Base-by-base conservation (phyloP, 2,888 invertebrate species). In the Agrilus mali region DNA sequence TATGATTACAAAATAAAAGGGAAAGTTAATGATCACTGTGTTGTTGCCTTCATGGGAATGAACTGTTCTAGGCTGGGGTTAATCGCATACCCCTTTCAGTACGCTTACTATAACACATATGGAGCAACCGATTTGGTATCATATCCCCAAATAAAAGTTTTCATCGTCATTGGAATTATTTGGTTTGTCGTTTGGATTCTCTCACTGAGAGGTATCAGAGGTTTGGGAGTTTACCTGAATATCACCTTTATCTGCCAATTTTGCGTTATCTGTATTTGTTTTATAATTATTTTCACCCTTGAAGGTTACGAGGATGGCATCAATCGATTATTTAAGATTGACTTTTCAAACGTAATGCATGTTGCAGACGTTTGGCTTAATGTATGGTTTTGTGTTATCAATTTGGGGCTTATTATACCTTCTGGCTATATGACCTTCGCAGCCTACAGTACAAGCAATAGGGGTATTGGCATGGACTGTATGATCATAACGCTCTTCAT, bases 371-470 rank as follows among this genome's bases (percentile, higher is more conserved):
- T 12, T 42, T 37, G 38, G 33, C 37, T 7, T 22, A 37, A 15
- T 15, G 27, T 40, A 15, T 31, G 33, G 42, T 27, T 35, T 43
- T n/a, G 33, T 38, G 7, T 41, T 40, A 20, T 2, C 35, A 51
- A 48, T 39, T 37, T 54, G 27, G 53, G 52, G 7, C 16, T 55
- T 13, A 41, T 52, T 7, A 40, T 47, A 16, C 56, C 56, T 1
- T 44, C 47, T n/a, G 55, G 56, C 4, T 51, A 50, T 36, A 55
- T 55, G 56, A 53, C 56, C 2, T 48, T 44, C 33, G 47, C 52
- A 6, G 53, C 55, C 8, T 54, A 50, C 43, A 47, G 49, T 2
- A 48, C 45, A 31, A 50, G 50, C 16, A 27, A 35, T 10, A 42
- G 32, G n/a, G 38, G 35, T 7, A 4, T 40, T 8, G 38, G 31